Evolutionary conservation across 2,797 vertebrate species (phyloP).

Genomic region (Oryzias dopingdopingensis): DNA sequence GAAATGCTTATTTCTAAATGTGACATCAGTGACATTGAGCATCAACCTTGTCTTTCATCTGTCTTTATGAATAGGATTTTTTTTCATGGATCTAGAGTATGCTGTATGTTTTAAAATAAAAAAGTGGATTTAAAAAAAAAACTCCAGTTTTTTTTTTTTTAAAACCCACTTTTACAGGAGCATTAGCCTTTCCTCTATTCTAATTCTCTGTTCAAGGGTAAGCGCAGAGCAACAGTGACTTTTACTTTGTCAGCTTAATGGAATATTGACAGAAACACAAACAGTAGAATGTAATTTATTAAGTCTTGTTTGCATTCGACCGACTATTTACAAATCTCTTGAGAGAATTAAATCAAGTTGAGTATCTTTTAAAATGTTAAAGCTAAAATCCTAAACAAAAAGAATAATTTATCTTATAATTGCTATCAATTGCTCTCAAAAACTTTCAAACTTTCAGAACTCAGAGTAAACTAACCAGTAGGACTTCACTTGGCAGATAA

Average conservation of each 20-base stretch:
- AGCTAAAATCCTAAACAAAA: background rate
- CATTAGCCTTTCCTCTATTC: slow-evolving; percentile 17
- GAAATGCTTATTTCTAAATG: slow-evolving; percentile 35
- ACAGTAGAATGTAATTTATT: slow-evolving; percentile 26
- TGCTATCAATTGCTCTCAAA: no score
- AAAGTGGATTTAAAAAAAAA: no score
- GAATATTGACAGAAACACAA: slow-evolving; percentile 31
- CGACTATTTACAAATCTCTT: slow-evolving; percentile 5
- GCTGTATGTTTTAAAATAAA: background rate
- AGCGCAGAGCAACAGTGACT: slow-evolving; percentile 17
- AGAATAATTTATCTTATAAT: no score
- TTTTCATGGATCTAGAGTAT: background rate
- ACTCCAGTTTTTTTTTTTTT: no score
- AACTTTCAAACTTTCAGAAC: no score
- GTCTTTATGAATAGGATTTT: slow-evolving; percentile 24
- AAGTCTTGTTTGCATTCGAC: slow-evolving; percentile 23
- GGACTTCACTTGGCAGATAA: no score
- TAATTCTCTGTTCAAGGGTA: slow-evolving; percentile 11
- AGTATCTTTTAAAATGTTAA: background rate
- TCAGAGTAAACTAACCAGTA: no score
- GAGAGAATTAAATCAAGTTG: slow-evolving; percentile 4
- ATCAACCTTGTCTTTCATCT: slow-evolving; percentile 6
- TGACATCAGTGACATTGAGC: slow-evolving; percentile 32
- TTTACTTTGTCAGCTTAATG: slow-evolving; percentile 33
- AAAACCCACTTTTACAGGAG: background rate